Evolutionary conservation across 2,113 vertebrate species (phyloP), one percentile per base, ranked within the genome.

Genomic region (Lasiurus borealis): DNA sequence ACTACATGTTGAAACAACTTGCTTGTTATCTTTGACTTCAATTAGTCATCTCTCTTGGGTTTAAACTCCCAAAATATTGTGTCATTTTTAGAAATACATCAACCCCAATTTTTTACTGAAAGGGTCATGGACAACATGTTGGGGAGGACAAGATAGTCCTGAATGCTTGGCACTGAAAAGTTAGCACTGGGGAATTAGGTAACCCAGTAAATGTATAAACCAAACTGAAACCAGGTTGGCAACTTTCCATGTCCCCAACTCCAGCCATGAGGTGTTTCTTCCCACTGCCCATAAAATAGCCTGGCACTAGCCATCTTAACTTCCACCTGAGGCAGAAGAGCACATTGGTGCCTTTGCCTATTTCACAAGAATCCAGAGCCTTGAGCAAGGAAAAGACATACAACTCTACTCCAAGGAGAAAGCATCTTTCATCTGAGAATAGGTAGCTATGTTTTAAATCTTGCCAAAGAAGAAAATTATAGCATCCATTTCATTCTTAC

Each of bases 51-150:
- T 92, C 19, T 72, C 62, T 48, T 3, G 62, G 69, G 52, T 48
- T 75, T 91, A 81, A 25, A 54, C 36, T 85, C 48, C 68, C 10
- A 57, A 85, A 93, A 88, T 64, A 27, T 34, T 78, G 3, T 64
- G 68, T 83, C 80, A 36, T 64, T 86, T 97, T 93, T 73, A 81
- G 34, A 95, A 90, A 16, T 71, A 36, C 8, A 40, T 57, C 36
- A 62, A 7, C 83, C 75, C 64, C 46, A 15, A 3, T 52, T 62
- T 73, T 91, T 62, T 46, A 75, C 82, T 73, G 88, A 34, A 68
- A 92, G 77, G 85, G 52, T 68, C 48, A 36, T 36, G 16, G 80
- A 21, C 34, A 9, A 85, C 77, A 23, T 31, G 69, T 66, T 48
- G n/a, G 15, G 50, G 59, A 90, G 6, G 57, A 50, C 14, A 87